A percentile compares a stretch with the other conserved stretches of the same genome.
Evolutionary conservation across 2,113 vertebrate species (phyloP).

Genomic region (Greenwoodochromis staneri): DNA sequence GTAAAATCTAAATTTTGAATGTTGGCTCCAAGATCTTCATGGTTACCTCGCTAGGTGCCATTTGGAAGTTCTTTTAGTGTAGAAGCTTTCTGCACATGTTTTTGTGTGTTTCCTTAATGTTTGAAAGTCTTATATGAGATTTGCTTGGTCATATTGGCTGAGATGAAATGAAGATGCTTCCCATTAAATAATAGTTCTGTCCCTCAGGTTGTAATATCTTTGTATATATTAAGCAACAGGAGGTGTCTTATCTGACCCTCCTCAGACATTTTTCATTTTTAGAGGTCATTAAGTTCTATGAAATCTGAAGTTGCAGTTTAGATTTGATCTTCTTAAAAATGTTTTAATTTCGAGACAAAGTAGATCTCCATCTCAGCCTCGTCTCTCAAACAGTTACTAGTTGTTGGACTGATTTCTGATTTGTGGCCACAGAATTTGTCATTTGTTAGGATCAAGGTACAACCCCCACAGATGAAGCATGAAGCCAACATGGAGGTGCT

Average conservation of each 20-base stretch:
- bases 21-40: not conserved
- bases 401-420: not conserved
- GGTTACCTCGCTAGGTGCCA: not conserved
- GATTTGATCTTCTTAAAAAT: not conserved
- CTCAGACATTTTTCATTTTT: not conserved
- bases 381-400: rapidly evolving
- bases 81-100: rapidly evolving
- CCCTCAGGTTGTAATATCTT: not conserved
- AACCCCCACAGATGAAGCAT: not conserved
- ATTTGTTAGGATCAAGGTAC: not conserved
- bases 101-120: not conserved
- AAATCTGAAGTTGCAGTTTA: rapidly evolving
- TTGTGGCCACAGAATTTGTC: not conserved
- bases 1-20: not conserved
- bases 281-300: not conserved
- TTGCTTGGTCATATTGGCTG: not conserved
- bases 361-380: not conserved
- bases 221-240: not conserved
- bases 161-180: not conserved
- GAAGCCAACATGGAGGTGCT: rapidly evolving
- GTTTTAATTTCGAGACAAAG: not conserved
- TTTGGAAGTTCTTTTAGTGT: not conserved
- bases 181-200: not conserved
- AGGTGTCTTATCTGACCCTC: rapidly evolving
- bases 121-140: not conserved